A percentile compares a stretch with the other conserved stretches of the same genome.
Evolutionary conservation across 2,888 invertebrate species (phyloP).

Genomic region (Microctonus hyperodae): DNA sequence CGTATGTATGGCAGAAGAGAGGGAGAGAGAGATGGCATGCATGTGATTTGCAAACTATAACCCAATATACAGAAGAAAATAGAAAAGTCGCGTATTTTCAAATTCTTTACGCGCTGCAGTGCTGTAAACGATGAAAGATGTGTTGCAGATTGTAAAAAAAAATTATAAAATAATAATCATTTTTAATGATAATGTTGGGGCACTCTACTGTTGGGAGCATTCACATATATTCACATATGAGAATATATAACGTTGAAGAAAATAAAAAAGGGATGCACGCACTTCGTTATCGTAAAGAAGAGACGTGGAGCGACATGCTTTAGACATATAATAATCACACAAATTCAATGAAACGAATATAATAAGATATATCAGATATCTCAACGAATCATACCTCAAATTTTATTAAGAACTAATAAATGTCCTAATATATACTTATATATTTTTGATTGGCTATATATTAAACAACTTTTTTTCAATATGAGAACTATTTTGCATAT

Average conservation of each 20-base stretch:
- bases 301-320: slow-evolving; percentile 37
- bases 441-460: too few relatives aligned
- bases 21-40: too few relatives aligned
- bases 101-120: too few relatives aligned
- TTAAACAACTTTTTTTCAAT: too few relatives aligned
- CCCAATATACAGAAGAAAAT: background rate
- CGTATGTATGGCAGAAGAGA: too few relatives aligned
- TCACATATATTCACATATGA: background rate
- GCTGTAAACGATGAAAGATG: too few relatives aligned
- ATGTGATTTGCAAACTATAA: background rate
- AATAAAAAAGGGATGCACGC: slow-evolving; percentile 20
- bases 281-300: slow-evolving; percentile 39
- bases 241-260: background rate
- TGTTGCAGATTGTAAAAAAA: background rate
- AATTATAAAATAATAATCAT: background rate
- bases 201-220: too few relatives aligned
- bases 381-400: background rate
- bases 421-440: background rate
- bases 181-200: background rate
- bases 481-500: too few relatives aligned
- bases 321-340: slow-evolving; percentile 46
- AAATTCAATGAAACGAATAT: background rate
- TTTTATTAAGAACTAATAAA: background rate
- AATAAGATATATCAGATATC: background rate
- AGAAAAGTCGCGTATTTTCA: background rate